Evolutionary conservation across 1,140 invertebrate genomes (phyloP), one percentile per base, ranked within the genome.

Genomic region (Dufourea novaeangliae): DNA sequence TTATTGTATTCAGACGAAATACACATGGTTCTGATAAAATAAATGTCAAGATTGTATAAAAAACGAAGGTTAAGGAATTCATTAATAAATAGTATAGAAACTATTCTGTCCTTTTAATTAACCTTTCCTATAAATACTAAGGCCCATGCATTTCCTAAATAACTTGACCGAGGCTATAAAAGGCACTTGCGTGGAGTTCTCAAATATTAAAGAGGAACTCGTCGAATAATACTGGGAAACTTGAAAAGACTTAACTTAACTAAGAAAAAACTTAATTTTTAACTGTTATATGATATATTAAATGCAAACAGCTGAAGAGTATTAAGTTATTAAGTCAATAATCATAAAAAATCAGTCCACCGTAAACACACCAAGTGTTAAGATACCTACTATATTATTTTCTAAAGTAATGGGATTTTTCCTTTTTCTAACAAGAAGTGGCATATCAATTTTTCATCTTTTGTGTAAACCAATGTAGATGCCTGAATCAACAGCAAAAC

Each of bases 61-160:
- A 32, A 32, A 22, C 14, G 12, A 67, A 67, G 50, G 50, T 56
- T 67, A 41, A 0, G 4, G 8, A 62, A 46, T 22, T 20, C 0
- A 64, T 52, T 11, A 66, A 66, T 74, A 56, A 41, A 74, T 67
- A 41, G 29, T 54, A 4, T 11, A 64, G 25, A 66, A 44, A 27
- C 17, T 34, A 50, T 12, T 39, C 25, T 27, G 32, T 54, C 8
- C 10, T 64, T 39, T 63, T 54, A 64, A 64, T 73, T 39, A 63
- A 64, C n/a, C 59, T 29, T 37, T 27, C 25, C 59, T 54, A 64
- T 64, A 41, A 73, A 64, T 32, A 54, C n/a, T 32, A 64, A 54
- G 22, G 20, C 11, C 20, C 41, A 0, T 32, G 25, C 10, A 34
- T 56, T 54, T 34, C 8, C 52, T 67, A 57, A 67, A 74, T 67